A percentile compares a stretch with the other conserved stretches of the same genome.
Evolutionary conservation across 1,140 invertebrate species (phyloP).

Genomic region (Anoplophora glabripennis): DNA sequence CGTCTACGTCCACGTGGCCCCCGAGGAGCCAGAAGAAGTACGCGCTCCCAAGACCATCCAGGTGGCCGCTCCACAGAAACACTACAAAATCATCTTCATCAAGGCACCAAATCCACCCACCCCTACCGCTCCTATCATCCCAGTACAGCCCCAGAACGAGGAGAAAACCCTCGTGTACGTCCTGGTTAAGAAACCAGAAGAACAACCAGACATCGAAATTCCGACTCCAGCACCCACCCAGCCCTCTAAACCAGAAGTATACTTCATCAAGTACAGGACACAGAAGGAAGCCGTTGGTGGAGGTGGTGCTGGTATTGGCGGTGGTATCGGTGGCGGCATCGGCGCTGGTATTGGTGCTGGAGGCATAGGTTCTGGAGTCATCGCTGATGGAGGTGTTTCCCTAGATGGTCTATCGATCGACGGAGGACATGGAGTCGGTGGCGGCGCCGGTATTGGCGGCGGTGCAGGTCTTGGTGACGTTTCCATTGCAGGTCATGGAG

Average conservation of each 20-base stretch:
- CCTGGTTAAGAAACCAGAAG: slow-evolving; percentile 79
- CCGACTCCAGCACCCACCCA: slow-evolving; percentile 73
- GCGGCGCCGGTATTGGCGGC: not conserved
- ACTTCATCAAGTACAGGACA: slow-evolving; percentile 88
- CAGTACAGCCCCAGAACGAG: slow-evolving; percentile 67
- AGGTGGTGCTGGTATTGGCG: slow-evolving; percentile 36
- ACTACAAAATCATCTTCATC: slow-evolving; percentile 88
- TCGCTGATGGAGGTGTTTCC: slow-evolving; percentile 9
- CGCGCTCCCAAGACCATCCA: slow-evolving; percentile 52
- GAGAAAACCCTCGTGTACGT: slow-evolving; percentile 87
- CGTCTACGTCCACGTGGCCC: slow-evolving; percentile 69
- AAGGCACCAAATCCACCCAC: slow-evolving; percentile 77
- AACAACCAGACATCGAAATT: slow-evolving; percentile 70
- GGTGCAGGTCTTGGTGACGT: not conserved
- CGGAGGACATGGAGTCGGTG: slow-evolving; percentile 3
- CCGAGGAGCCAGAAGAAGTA: slow-evolving; percentile 66
- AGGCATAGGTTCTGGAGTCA: slow-evolving; percentile 22
- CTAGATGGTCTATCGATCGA: not conserved
- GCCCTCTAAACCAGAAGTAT: slow-evolving; percentile 80
- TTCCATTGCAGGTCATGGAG: slow-evolving; percentile 6
- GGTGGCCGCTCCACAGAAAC: slow-evolving; percentile 67
- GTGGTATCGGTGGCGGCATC: slow-evolving; percentile 27
- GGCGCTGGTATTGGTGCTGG: slow-evolving; percentile 5
- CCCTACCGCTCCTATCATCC: slow-evolving; percentile 63
- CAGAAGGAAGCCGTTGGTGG: slow-evolving; percentile 60